Evolutionary conservation across 92 coral and sea anemone genomes (phyloP), one percentile per base, ranked within the genome.

Genomic region (Anthopleura xanthogrammica): DNA sequence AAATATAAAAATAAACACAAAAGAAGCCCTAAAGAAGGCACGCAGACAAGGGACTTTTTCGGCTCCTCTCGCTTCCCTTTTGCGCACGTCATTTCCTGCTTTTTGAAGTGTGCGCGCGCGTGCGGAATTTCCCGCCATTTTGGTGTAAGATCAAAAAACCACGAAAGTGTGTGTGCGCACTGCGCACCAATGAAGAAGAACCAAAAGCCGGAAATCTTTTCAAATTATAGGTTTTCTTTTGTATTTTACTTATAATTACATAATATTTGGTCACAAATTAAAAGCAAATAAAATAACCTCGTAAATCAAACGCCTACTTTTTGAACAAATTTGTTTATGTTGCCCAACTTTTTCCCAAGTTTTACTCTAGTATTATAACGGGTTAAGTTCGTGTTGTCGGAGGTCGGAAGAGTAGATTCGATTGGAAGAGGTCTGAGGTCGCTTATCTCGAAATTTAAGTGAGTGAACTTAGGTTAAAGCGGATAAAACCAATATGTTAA

Each of bases 51-150:
- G 50, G 40, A 81, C 16, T 46, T 55, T 70, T 13, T 81, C 23
- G 84, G 84, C 84, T 68, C 84, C 77, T 48, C 7, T 42, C 46
- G 57, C 84, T 68, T 81, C 84, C 77, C 46, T 68, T 68, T 64
- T 46, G 77, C 77, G 64, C 71, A 68, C 84, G 84, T 81, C 84
- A 81, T 81, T 81, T 81, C 84, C 84, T 39, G 84, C 22, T 7
- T 52, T 62, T 16, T 48, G 66, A 62, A 52, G 56, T 22, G 83
- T 72, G 83, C 83, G 66, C 82, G 75, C 83, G 74, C 80, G 77
- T 42, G 84, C 75, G 84, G 66, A 43, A 43, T 81, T 81, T 81
- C 84, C 64, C 84, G 84, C 84, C 84, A 81, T 81, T 81, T 81
- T 68, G 41, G 74, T 13, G 42, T 29, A 68, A 23, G 24, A 62